Percentiles rank a stretch among this genome's conserved stretches.
These are phyloP conservation scores for Calyptomena viridis DNA, from an alignment of 2,113 vertebrate species.

Conservation along the genomic window DNA sequence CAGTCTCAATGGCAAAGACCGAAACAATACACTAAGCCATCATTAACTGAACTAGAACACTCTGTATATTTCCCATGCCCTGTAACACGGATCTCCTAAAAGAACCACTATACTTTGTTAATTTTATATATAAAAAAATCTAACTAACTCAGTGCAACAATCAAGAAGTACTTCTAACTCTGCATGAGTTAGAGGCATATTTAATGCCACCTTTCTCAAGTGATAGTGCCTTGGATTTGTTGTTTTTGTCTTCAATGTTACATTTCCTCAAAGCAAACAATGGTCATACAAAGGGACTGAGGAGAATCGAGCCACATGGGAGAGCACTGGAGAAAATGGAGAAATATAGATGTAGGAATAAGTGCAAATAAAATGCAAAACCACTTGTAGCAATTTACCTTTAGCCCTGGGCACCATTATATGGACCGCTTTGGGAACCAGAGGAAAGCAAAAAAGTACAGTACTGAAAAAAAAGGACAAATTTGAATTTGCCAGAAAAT, in stretches of 20 bases:
- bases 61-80: background rate
- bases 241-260: background rate
- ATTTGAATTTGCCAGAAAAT: background rate
- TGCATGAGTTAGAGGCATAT: background rate
- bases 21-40: background rate
- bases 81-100: background rate
- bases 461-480: background rate
- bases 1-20: background rate
- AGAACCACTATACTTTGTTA: background rate
- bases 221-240: background rate
- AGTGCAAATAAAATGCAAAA: background rate
- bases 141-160: background rate
- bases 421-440: background rate
- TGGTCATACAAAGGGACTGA: background rate
- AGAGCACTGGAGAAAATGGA: background rate
- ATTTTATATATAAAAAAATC: background rate
- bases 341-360: background rate
- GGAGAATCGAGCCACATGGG: background rate
- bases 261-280: background rate
- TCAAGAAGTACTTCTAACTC: background rate
- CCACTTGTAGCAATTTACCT: background rate
- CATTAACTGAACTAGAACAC: background rate
- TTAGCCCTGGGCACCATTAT: background rate
- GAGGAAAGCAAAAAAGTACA: background rate
- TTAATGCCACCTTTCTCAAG: background rate